Evolutionary conservation across 2,113 vertebrate species (phyloP).

Genomic region (Lamprotornis superbus): DNA sequence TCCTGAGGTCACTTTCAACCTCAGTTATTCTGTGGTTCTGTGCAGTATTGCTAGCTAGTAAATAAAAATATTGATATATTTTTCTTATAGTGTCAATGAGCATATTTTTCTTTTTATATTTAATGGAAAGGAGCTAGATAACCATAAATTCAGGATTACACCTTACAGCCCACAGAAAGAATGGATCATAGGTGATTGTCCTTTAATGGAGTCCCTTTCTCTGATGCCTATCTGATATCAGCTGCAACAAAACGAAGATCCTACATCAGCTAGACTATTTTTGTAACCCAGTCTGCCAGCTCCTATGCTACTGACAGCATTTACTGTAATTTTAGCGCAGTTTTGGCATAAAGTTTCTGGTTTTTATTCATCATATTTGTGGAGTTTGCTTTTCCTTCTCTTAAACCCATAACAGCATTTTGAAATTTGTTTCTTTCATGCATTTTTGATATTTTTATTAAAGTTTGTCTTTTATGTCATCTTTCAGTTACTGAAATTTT

Average conservation of each 20-base stretch:
- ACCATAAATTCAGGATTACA: background rate
- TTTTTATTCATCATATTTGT: background rate
- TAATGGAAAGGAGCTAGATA: background rate
- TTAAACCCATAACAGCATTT: background rate
- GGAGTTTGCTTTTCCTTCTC: rapidly evolving
- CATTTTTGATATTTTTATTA: background rate
- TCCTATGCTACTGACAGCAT: background rate
- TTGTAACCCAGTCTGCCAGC: background rate
- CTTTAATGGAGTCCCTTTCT: background rate
- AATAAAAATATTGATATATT: background rate
- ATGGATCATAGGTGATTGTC: background rate
- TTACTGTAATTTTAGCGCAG: background rate
- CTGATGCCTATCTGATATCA: background rate
- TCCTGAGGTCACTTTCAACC: background rate
- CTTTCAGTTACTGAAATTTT: background rate
- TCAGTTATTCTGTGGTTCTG: background rate
- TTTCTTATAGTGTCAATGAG: background rate
- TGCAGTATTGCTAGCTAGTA: background rate
- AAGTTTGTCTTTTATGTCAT: rapidly evolving
- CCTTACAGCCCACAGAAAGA: background rate
- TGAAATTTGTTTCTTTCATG: background rate
- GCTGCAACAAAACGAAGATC: background rate
- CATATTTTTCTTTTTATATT: background rate
- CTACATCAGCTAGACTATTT: background rate
- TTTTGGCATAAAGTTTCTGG: background rate